phyloP scores from a whole-genome alignment of 2,113 vertebrate species.

The Halichoerus grypus region DNA sequence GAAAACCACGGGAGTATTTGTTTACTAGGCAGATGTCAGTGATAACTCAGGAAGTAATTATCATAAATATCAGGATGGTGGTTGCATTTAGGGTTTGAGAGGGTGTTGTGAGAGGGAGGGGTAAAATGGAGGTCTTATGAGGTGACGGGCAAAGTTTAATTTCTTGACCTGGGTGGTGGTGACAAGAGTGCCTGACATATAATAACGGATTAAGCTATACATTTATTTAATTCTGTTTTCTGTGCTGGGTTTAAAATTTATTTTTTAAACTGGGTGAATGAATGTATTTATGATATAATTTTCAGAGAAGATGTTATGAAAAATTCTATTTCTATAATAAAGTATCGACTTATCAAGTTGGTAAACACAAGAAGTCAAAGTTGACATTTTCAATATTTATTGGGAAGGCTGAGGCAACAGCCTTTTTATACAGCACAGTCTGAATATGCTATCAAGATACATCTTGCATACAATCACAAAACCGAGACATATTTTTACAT shows the following conservation, averaged over 20 bases:
- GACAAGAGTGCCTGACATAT: background rate
- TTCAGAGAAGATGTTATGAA: background rate
- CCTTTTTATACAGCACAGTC: slow-evolving; percentile 98
- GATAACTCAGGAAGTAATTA: background rate
- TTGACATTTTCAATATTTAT: slow-evolving; percentile 96
- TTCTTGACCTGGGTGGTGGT: background rate
- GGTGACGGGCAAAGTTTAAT: background rate
- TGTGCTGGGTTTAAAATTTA: background rate
- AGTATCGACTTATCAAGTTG: background rate
- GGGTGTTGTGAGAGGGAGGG: background rate
- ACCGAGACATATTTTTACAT: slow-evolving; percentile 97
- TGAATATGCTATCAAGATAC: slow-evolving; percentile 97
- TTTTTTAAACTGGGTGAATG: background rate
- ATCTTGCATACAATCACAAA: slow-evolving; percentile 98
- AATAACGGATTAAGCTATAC: background rate
- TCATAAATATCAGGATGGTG: background rate
- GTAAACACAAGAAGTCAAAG: slow-evolving; percentile 70
- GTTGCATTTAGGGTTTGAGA: background rate
- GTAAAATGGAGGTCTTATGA: background rate
- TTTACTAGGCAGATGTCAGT: background rate
- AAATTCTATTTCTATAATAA: background rate
- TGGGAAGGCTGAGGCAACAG: slow-evolving; percentile 93
- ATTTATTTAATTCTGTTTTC: background rate
- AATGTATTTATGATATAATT: background rate
- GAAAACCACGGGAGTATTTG: background rate